Base-by-base conservation (phyloP, 2,113 vertebrate species). In the Oreocharis arfaki region DNA sequence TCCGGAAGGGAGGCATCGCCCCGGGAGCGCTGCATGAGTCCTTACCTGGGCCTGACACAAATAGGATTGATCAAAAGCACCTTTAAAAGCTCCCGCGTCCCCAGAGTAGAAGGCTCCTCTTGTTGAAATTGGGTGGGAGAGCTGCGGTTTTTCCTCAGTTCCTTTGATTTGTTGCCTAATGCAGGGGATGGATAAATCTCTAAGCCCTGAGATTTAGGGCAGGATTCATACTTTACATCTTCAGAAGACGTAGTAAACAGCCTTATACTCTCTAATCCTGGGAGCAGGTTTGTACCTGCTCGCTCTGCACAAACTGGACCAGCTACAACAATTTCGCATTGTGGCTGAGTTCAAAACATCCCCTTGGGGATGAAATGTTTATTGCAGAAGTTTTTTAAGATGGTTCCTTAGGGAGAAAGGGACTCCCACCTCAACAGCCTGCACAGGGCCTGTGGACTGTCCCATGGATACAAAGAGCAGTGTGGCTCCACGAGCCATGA, bases 101-200 rank as follows among this genome's bases (percentile, higher is more conserved):
- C 33, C 26, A 3, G 53, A 84, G 90, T 21, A 88, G 94, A 95
- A 95, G 53, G 93, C 83, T 90, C 91, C 68, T 42, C 93, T 93
- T 91, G 89, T 92, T 96, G 96, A 94, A 93, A 95, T 93, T 88
- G 97, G 97, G 97, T 83, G 41, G 97, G 96, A 94, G 92, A 95
- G 89, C 96, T 98, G 98, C 16, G 97, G 98, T 97, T 98, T 98
- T 79, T 68, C 74, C 81, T 83, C 93, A 33, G 69, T 85, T 97
- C 96, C 98, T 98, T 98, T 98, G 98, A 98, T 98, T 97, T 96
- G 91, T 96, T 98, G 97, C 98, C 97, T 97, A 97, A 98, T 93
- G 96, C 96, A 97, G 96, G 93, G 87, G 63, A 91, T 94, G 97
- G 98, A 98, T 97, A 98, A 98, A 98, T 97, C 96, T 93, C 94